These are phyloP conservation scores for Elachura formosa DNA, from an alignment of 2,113 vertebrate species.

Conservation along the genomic window DNA sequence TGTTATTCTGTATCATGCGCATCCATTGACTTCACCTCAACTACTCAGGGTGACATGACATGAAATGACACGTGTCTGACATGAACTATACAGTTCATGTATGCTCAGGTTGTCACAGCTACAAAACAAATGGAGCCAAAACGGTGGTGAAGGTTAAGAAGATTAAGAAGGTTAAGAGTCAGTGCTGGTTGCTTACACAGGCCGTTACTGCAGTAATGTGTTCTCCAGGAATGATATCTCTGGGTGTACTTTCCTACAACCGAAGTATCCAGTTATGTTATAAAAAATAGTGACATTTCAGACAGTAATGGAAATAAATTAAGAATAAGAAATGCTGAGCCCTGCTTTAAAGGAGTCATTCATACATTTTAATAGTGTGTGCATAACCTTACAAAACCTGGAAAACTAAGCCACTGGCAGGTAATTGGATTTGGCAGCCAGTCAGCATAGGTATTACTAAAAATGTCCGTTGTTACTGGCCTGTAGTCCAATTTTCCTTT, in stretches of 20 bases:
- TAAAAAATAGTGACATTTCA: neutral
- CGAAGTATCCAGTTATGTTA: neutral
- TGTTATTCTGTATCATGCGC: neutral
- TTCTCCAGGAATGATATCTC: neutral
- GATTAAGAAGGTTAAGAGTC: neutral
- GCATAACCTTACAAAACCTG: neutral
- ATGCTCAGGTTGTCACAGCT: neutral
- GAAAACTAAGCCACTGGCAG: neutral
- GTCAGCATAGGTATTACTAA: neutral
- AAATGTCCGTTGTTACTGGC: neutral
- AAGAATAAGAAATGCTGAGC: neutral
- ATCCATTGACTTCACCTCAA: neutral
- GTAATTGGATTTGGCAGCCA: neutral
- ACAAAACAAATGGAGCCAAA: neutral
- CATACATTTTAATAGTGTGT: neutral
- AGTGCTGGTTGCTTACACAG: neutral
- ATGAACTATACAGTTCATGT: rapidly evolving
- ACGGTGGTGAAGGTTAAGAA: neutral
- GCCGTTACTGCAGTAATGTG: neutral
- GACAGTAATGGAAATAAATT: neutral
- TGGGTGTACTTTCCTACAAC: neutral
- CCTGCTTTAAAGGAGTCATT: neutral
- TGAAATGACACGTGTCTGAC: no score
- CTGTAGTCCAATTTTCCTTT: neutral
- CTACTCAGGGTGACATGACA: neutral